A percentile compares a stretch with the other conserved stretches of the same genome.
These are phyloP conservation scores for Protobothrops flavoviridis DNA, from an alignment of 2,113 vertebrate genomes.

Conservation along the genomic window DNA sequence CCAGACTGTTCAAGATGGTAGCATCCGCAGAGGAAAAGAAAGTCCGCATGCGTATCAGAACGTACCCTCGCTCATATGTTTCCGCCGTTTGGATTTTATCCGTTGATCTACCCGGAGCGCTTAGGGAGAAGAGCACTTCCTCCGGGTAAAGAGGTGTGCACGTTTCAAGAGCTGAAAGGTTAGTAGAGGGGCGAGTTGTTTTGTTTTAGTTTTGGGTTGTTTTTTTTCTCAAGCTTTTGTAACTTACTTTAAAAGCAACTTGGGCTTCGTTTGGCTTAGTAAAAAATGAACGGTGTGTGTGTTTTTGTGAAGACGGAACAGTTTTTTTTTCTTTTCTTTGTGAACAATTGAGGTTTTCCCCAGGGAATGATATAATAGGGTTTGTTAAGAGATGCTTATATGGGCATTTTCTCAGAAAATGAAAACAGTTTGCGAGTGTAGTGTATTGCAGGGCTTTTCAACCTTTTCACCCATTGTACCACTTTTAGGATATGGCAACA, in stretches of 20 bases:
- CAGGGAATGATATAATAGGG: not conserved
- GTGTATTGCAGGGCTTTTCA: too few species aligned
- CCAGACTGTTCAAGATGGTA: not conserved
- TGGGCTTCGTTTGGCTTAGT: not conserved
- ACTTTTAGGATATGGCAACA: too few species aligned
- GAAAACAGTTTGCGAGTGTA: not conserved
- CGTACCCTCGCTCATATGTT: rapidly evolving
- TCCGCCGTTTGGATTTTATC: not conserved
- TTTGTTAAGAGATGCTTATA: not conserved
- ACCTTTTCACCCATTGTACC: too few species aligned
- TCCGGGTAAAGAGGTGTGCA: rapidly evolving
- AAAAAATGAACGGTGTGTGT: not conserved
- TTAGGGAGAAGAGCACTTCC: not conserved
- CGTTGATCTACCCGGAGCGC: not conserved
- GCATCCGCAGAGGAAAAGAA: rapidly evolving
- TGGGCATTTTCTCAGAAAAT: not conserved
- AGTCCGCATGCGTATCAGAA: not conserved
- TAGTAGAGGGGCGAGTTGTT: not conserved
- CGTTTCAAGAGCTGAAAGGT: not conserved
- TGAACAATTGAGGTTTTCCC: not conserved
- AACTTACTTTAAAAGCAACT: not conserved
- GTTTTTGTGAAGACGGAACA: not conserved
- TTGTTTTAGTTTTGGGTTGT: not conserved
- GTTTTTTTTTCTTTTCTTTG: not conserved
- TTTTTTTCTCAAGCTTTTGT: not conserved